Base-by-base conservation (phyloP, 2,888 invertebrate species). In the Athalia cordata region DNA sequence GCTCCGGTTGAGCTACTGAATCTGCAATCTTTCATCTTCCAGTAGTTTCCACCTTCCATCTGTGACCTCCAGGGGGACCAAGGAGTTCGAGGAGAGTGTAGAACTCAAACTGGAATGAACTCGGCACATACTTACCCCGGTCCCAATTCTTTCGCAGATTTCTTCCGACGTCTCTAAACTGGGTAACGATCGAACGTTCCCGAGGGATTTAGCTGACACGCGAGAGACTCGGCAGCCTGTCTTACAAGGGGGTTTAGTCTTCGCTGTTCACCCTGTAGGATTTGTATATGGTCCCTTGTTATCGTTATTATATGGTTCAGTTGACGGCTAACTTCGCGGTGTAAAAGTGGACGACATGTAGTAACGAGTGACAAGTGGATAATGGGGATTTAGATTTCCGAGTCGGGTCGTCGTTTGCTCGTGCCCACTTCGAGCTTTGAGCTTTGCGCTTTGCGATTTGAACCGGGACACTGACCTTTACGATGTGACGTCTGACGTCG, bases 311-410 rank as follows among this genome's bases (percentile, higher is more conserved):
- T 55, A 55, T 29, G 29, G 55, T 55, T 70, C 70, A 70, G 70
- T 70, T 70, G 55, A 52, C 52, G 70, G 43, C 45, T 70, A 55
- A 45, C 55, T 55, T 70, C 43, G n/a, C 57, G 57, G 29, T 55
- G 55, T 55, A 55, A 70, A 52, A 70, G 70, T 70, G 45, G 57
- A n/a, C 70, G 70, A 70, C 55, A 55, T 55, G 70, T 3, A 43
- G 57, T 70, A 70, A 70, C 52, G 57, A 70, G 70, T 70, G 70
- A 70, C 70, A 70, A 70, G 70, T 70, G 70, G 70, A 70, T 70
- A 70, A 70, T 70, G 55, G 70, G 70, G 70, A 70, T 70, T 70
- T 57, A 43, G 70, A 70, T 70, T 68, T 70, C 70, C 57, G 70
- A 70, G 70, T 55, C 55, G 55, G 43, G 6, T 70, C 57, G 5